Evolutionary conservation across 2,113 vertebrate species (phyloP), one percentile per base, ranked within the genome.

Genomic region (Scalopus aquaticus): DNA sequence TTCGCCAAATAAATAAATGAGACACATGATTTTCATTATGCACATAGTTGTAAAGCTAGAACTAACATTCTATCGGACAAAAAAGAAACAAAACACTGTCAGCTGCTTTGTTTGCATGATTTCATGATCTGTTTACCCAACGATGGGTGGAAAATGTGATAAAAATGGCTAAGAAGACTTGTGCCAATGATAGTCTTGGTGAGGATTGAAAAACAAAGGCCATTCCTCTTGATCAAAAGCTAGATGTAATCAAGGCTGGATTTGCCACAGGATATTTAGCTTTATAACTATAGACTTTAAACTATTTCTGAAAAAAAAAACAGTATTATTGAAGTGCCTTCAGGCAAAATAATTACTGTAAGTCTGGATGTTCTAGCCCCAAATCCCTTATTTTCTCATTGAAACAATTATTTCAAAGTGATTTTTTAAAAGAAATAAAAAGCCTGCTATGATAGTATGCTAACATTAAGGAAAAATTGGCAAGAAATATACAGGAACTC

Each of bases 141-240:
- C 84, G 87, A 89, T 64, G 86, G 70, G 37, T 80, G 35, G 91
- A 84, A 94, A 96, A 93, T 77, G 60, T 83, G 83, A 70, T 65
- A 93, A 95, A 96, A 95, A 83, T 79, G 60, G 46, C 51, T 88
- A 79, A 94, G 74, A 93, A 73, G 19, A 7, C 13, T 85, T 76
- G 70, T 81, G 85, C 60, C 81, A 65, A 7, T 86, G 30, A 93
- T 64, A 62, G 86, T 93, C 78, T 95, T 82, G 51, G 44, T 73
- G 93, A 96, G 74, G 74, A 93, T 9, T 79, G 54, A 81, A 88
- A 96, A 97, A 91, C 46, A 96, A 95, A 96, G 87, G 12, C 91
- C 74, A 90, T 95, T 96, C 32, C 72, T 96, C 90, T 89, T 95
- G 84, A 94, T 96, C 91, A 96, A 97, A 97, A 96, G 91, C 82